phyloP scores from a whole-genome alignment of 2,888 invertebrate species.

The Euzetes globulus region DNA sequence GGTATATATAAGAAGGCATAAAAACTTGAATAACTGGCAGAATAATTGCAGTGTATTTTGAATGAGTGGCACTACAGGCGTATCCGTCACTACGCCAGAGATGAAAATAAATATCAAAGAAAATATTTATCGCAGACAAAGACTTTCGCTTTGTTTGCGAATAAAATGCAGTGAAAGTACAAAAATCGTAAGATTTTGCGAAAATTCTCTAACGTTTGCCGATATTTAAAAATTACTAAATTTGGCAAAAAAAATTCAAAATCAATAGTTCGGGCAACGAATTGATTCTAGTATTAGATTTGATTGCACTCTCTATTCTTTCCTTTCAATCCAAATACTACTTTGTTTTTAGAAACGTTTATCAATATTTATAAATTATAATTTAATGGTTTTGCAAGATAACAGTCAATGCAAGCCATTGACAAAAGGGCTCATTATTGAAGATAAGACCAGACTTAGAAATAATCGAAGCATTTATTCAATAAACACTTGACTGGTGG shows the following conservation, averaged over 20 bases:
- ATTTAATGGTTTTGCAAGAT: neutral
- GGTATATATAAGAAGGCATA: neutral
- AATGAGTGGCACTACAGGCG: conserved; percentile 23
- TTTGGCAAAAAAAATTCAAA: no score
- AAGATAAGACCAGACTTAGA: neutral
- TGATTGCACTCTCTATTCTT: no score
- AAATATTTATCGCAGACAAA: conserved; percentile 17
- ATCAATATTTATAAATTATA: neutral
- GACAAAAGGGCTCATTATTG: neutral
- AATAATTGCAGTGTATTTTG: conserved; percentile 6
- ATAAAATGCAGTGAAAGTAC: neutral
- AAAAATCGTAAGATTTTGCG: neutral
- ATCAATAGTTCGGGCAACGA: no score
- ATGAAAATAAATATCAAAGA: neutral
- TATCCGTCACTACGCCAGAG: conserved; percentile 11
- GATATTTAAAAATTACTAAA: no score
- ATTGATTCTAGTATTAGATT: no score
- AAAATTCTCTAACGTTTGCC: no score
- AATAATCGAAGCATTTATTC: neutral
- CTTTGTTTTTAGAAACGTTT: no score
- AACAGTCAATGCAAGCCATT: no score
- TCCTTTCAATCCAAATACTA: no score
- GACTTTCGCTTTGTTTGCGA: neutral
- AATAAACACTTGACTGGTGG: neutral
- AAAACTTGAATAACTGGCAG: conserved; percentile 23